A percentile compares a stretch with the other conserved stretches of the same genome.
Conservation (phyloP, 2,888 invertebrate genomes). For the Tiphia femorata region DNA sequence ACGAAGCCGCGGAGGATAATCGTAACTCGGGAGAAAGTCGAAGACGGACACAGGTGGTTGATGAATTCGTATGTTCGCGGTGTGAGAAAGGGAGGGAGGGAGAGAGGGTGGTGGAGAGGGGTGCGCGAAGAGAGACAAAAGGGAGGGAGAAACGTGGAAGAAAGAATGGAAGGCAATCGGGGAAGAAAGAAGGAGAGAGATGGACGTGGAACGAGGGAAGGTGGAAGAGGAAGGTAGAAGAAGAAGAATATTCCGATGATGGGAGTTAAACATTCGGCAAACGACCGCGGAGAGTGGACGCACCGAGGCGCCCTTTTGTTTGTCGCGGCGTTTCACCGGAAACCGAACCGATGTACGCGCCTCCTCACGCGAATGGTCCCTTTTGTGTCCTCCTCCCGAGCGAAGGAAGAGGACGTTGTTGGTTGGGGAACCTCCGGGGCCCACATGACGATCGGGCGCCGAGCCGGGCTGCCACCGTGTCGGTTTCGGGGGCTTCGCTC, state of each 20-base stretch:
- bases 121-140: neutral
- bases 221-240: no score
- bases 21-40: slow-evolving; percentile 36
- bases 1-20: slow-evolving; percentile 22
- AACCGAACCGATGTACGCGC: slow-evolving; percentile 50
- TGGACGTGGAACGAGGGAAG: slow-evolving; percentile 28
- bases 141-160: neutral
- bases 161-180: neutral
- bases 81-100: slow-evolving; percentile 28
- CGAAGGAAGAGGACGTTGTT: slow-evolving; percentile 18
- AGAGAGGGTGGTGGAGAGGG: slow-evolving; percentile 29
- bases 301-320: slow-evolving; percentile 45
- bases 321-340: slow-evolving; percentile 57
- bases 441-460: slow-evolving; percentile 49
- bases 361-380: slow-evolving; percentile 41
- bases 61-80: slow-evolving; percentile 25
- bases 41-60: slow-evolving; percentile 49
- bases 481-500: slow-evolving; percentile 17
- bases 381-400: slow-evolving; percentile 29
- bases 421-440: slow-evolving; percentile 33
- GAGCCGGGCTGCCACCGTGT: slow-evolving; percentile 29
- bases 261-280: slow-evolving; percentile 47
- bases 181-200: slow-evolving; percentile 15
- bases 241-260: slow-evolving; percentile 21
- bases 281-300: slow-evolving; percentile 44